These are phyloP conservation scores for Drymonia ruficornis DNA, from an alignment of 2,888 invertebrate genomes.

Conservation along the genomic window DNA sequence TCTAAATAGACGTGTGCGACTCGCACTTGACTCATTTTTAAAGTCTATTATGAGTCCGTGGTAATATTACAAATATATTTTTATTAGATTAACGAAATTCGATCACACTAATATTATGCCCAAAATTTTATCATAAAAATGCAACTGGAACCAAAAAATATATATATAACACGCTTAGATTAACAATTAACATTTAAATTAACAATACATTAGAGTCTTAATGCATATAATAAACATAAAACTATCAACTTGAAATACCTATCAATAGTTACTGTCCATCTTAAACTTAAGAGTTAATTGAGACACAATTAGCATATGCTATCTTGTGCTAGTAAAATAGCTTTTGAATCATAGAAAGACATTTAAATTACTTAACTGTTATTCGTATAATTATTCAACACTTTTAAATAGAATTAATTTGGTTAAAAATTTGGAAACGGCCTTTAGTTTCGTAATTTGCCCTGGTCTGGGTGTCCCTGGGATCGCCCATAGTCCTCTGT, in stretches of 20 bases:
- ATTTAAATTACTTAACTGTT: too few relatives aligned
- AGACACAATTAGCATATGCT: slow-evolving; percentile 17
- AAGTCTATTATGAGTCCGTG: too few relatives aligned
- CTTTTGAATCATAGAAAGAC: too few relatives aligned
- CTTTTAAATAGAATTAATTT: too few relatives aligned
- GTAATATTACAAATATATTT: too few relatives aligned
- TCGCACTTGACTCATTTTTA: too few relatives aligned
- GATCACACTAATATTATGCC: slow-evolving; percentile 1
- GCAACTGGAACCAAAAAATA: neutral
- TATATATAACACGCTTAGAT: slow-evolving; percentile 3
- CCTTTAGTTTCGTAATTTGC: too few relatives aligned
- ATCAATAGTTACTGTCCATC: slow-evolving; percentile 9
- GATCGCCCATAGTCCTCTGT: too few relatives aligned
- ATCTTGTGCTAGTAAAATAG: neutral
- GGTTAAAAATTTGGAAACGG: too few relatives aligned
- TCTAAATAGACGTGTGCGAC: too few relatives aligned
- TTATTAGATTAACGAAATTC: neutral
- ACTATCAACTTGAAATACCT: slow-evolving; percentile 17
- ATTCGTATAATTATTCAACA: too few relatives aligned
- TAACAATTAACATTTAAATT: slow-evolving; percentile 26
- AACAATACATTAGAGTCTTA: slow-evolving; percentile 9
- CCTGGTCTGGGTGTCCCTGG: too few relatives aligned
- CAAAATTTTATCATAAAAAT: neutral
- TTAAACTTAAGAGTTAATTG: slow-evolving; percentile 10
- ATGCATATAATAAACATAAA: slow-evolving; percentile 18